Evolutionary conservation across 2,113 vertebrate genomes (phyloP).

Genomic region (Passer montanus): DNA sequence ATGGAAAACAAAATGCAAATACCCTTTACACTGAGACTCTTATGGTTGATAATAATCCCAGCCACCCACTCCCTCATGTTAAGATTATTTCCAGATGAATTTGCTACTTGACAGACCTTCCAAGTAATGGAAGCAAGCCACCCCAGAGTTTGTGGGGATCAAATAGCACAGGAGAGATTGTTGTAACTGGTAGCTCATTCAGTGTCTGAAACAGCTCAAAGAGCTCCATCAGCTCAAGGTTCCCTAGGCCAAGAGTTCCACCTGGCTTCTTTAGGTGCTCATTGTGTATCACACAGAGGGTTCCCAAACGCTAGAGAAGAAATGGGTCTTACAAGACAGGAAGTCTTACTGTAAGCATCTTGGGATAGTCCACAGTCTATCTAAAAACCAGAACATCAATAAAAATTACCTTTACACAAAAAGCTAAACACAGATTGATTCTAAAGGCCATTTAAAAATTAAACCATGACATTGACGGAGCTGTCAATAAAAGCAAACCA

Average conservation of each 20-base stretch:
- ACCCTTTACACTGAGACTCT: not conserved
- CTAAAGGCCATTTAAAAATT: not conserved
- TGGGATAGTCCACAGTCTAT: not conserved
- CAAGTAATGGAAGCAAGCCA: not conserved
- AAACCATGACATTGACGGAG: not conserved
- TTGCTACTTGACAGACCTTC: not conserved
- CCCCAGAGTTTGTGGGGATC: not conserved
- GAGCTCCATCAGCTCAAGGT: not conserved
- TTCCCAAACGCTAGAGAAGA: not conserved
- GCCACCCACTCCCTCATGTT: not conserved
- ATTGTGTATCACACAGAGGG: not conserved
- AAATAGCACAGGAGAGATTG: not conserved
- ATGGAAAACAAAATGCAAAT: not conserved
- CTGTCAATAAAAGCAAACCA: not conserved
- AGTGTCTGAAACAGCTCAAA: not conserved
- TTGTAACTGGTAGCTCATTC: not conserved
- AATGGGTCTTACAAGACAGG: not conserved
- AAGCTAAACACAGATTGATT: not conserved
- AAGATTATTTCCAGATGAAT: not conserved
- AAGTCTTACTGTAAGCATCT: not conserved
- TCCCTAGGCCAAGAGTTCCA: not conserved
- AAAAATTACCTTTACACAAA: not conserved
- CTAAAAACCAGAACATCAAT: not conserved
- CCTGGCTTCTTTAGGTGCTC: not conserved
- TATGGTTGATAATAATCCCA: not conserved